Evolutionary conservation across 64 coral and sea anemone genomes (phyloP).

Genomic region (Cladopsammia gracilis): DNA sequence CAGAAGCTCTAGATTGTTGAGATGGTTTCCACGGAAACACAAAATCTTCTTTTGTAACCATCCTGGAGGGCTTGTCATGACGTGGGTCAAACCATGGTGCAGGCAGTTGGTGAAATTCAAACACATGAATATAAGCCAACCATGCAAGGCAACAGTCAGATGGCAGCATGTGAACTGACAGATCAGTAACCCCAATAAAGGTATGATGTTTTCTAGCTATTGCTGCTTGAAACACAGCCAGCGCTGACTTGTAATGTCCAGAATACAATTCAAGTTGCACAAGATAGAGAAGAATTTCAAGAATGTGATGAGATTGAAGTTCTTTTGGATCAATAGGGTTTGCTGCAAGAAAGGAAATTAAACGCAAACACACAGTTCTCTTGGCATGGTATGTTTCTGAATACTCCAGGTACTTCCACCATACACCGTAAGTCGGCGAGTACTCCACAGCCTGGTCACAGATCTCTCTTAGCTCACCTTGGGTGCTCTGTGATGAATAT

Average conservation of each 20-base stretch:
- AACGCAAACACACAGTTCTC: conserved; percentile 72
- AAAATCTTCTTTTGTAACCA: conserved; percentile 90
- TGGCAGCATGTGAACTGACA: conserved; percentile 42
- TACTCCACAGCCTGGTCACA: conserved; percentile 94
- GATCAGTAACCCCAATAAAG: background rate
- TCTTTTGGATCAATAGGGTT: conserved; percentile 32
- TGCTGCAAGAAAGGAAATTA: conserved; percentile 72
- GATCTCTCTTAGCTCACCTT: conserved; percentile 84
- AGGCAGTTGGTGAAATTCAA: conserved; percentile 95
- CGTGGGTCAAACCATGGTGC: conserved; percentile 73
- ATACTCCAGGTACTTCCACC: conserved; percentile 95
- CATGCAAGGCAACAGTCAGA: conserved; percentile 79
- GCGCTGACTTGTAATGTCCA: conserved; percentile 72
- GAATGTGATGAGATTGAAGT: conserved; percentile 79
- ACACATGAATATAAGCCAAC: conserved; percentile 97
- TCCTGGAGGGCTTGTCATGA: conserved; percentile 76
- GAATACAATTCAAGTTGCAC: conserved; percentile 84
- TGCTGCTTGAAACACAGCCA: conserved; percentile 66
- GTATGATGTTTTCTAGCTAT: conserved; percentile 34
- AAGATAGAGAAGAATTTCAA: conserved; percentile 88
- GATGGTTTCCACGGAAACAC: conserved; percentile 97
- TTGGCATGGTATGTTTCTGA: conserved; percentile 58
- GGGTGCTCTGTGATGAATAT: conserved; percentile 72
- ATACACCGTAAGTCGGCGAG: conserved; percentile 83
- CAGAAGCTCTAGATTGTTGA: conserved; percentile 61